Evolutionary conservation across 2,888 invertebrate species (phyloP), one percentile per base, ranked within the genome.

Genomic region (Prionchulus punctatus): DNA sequence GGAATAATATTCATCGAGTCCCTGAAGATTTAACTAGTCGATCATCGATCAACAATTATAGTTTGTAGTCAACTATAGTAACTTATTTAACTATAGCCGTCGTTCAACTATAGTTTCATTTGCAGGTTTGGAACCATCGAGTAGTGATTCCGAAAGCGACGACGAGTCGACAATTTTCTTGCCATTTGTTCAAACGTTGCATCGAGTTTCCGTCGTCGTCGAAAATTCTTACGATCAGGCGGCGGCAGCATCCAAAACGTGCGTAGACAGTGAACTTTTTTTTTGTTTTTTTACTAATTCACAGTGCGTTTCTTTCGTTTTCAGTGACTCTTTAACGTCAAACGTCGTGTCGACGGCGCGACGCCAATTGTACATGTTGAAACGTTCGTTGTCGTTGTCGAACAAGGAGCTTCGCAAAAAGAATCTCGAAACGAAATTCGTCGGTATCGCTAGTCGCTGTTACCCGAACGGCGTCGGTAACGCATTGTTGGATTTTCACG

Each of bases 61-160:
- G n/a, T n/a, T n/a, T n/a, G n/a, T n/a, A n/a, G n/a, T n/a, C n/a
- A n/a, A n/a, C n/a, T n/a, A n/a, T n/a, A n/a, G n/a, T n/a, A n/a
- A n/a, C n/a, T n/a, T n/a, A n/a, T n/a, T n/a, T 36, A 36, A 18
- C 18, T 36, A 12, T 36, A 36, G 18, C 18, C 36, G 36, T 12
- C 18, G 15, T 50, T 28, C 21, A 15, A 15, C 7, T 26, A 26
- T 28, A 21, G 12, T 30, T n/a, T 18, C 21, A 27, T 12, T 57
- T 60, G 56, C 55, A 65, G 66, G 66, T 4, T 58, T 67, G 42
- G 67, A 68, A 56, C 66, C 65, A 21, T 67, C 66, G 23, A 64
- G 63, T 57, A 66, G 66, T 52, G 67, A 67, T 43, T 58, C 58
- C 12, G 60, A 62, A 4, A 53, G 43, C 36, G 57, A 51, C 15